Base-by-base conservation (phyloP, 2,113 vertebrate genomes). In the Laterallus jamaicensis region DNA sequence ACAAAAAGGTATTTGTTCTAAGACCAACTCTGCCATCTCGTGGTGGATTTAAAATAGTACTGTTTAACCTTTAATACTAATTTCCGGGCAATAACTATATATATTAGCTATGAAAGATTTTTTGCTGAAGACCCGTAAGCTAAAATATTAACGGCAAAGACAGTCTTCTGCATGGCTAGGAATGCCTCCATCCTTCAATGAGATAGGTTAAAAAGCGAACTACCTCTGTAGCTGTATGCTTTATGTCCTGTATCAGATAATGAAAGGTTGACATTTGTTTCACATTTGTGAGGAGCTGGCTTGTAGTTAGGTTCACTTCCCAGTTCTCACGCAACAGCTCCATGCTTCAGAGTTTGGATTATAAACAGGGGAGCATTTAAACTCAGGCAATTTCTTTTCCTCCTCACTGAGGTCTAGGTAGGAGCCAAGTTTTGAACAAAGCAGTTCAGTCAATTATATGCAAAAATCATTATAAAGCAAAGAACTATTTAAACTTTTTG, bases 321-420 rank as follows among this genome's bases (percentile, higher is more conserved):
- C 83, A 93, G 86, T 96, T 97, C 96, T 96, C 96, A 96, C 82
- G 66, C 80, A 94, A 87, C 40, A 44, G 80, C 70, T 94, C 77
- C 66, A 62, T 76, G 58, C 62, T 95, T 74, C 44, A 73, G 74
- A 42, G 69, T 81, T 93, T 94, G 76, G 81, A 93, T 94, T 92
- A 93, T 82, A 93, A 96, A 84, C 96, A 97, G 86, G 92, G 93
- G 96, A 96, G 92, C 85, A 94, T 89, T 96, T 94, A 96, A 96
- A 91, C 63, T 76, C 77, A 82, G 59, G 86, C 93, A 95, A 89
- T 90, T 92, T 93, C 77, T 92, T 94, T 88, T 94, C 77, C 86
- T 94, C 31, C 83, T 92, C 80, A 79, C 90, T 86, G 88, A 93
- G 58, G 83, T 92, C 96, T 87, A 89, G 44, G 40, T 67, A 73